A percentile compares a stretch with the other conserved stretches of the same genome.
Evolutionary conservation across 2,888 invertebrate species (phyloP).

Genomic region (Noctua pronuba): DNA sequence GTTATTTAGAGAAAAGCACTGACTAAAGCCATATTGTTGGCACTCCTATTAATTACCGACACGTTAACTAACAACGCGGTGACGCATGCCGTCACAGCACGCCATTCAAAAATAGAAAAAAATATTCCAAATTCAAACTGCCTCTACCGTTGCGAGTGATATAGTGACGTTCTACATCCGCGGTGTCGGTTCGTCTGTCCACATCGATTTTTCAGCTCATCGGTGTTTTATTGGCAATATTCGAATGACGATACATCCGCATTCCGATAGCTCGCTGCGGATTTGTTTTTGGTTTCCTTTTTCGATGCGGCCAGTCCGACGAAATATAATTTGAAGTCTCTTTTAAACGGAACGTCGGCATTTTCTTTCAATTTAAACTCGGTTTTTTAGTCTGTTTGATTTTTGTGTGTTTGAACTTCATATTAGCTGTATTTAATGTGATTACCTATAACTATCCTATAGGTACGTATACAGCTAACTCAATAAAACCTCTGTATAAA

Average conservation of each 20-base stretch:
- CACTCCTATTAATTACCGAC: slow-evolving; percentile 25
- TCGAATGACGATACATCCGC: slow-evolving; percentile 82
- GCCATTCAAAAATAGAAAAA: slow-evolving; percentile 54
- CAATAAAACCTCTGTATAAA: neutral
- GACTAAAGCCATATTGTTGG: neutral
- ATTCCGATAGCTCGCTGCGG: slow-evolving; percentile 70
- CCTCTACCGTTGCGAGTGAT: slow-evolving; percentile 59
- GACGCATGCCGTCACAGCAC: slow-evolving; percentile 38
- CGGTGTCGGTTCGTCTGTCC: slow-evolving; percentile 84
- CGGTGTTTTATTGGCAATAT: slow-evolving; percentile 90
- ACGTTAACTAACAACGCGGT: slow-evolving; percentile 26
- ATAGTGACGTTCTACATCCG: slow-evolving; percentile 60
- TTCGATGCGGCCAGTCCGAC: slow-evolving; percentile 46
- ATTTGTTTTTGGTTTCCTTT: slow-evolving; percentile 71
- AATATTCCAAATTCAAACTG: slow-evolving; percentile 60
- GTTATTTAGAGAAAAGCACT: neutral
- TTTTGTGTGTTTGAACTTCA: neutral
- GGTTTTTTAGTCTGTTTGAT: neutral
- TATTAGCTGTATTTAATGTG: neutral
- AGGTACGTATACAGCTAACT: neutral
- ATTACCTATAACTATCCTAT: neutral
- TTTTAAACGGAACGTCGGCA: slow-evolving; percentile 41
- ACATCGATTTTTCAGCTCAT: slow-evolving; percentile 90
- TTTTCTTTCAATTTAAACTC: slow-evolving; percentile 42
- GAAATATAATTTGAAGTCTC: slow-evolving; percentile 53